Base-by-base conservation (phyloP, 2,113 vertebrate genomes). In the Chascanopsetta lugubris region DNA sequence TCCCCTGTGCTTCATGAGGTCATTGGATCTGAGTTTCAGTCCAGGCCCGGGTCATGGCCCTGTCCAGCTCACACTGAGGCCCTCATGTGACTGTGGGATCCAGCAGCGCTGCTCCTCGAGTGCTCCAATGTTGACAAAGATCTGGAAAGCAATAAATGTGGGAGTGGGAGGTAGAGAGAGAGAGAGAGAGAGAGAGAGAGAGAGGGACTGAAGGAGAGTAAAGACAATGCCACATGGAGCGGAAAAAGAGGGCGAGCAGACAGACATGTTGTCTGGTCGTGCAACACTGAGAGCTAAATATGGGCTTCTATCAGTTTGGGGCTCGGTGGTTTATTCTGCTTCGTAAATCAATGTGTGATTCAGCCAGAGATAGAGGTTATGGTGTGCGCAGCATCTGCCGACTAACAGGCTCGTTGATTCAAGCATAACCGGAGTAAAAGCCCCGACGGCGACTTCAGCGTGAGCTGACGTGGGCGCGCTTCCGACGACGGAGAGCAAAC, bases 1-100 rank as follows among this genome's bases (percentile, higher is more conserved):
- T 87, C 73, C 49, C 40, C 6, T 56, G 80, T 77, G 84, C 69
- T 87, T 88, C 72, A 82, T 82, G 87, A 84, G 85, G 84, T 87
- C 83, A 83, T 81, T 88, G 84, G 72, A 80, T 83, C 72, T 50
- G 70, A 86, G 79, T 88, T 79, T 78, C 82, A 80, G 82, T 72
- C 69, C 34, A 13, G 0, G 59, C 79, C 54, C 1, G 40, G 87
- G 85, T 87, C 84, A 81, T 6, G 40, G 69, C 48, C 72, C 61
- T 10, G 57, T 61, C 61, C 79, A 53, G 69, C 77, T 85, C 87
- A 79, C 2, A 74, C 87, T 85, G 84, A 67, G 84, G 56, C 61
- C 73, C 71, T 84, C 80, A 55, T 81, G 70, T 85, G 84, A 89
- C 69, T 61, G 72, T 82, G 76, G 75, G 62, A 67, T 84, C 84